phyloP scores from a whole-genome alignment of 2,113 vertebrate genomes.

The Neolamprologus cancellatus region DNA sequence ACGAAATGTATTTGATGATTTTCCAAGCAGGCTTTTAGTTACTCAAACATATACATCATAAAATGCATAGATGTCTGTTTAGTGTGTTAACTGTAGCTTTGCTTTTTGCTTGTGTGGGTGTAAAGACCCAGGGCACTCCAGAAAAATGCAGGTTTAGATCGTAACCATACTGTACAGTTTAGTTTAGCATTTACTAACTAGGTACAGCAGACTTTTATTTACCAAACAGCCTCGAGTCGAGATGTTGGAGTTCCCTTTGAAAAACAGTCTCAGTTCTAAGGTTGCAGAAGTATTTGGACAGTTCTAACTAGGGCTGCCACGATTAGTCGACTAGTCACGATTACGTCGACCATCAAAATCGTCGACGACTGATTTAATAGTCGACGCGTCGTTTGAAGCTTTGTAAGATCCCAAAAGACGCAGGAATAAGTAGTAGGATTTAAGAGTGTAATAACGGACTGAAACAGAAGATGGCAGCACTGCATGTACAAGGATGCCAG shows the following conservation, averaged over 20 bases:
- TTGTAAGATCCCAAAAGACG: fast-evolving
- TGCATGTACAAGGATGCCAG: no score
- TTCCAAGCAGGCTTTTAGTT: neutral
- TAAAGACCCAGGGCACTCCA: neutral
- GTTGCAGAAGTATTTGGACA: neutral
- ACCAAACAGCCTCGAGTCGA: neutral
- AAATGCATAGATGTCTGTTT: neutral
- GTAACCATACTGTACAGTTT: neutral
- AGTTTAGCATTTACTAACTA: neutral
- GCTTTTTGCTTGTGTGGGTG: neutral
- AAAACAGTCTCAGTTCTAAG: fast-evolving
- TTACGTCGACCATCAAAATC: fast-evolving
- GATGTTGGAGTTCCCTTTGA: neutral
- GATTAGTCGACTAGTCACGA: no score
- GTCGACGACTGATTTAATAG: fast-evolving
- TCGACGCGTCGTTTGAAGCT: fast-evolving
- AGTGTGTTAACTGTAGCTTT: neutral
- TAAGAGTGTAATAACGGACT: no score
- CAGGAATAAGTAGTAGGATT: no score
- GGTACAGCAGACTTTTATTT: neutral
- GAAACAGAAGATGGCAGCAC: no score
- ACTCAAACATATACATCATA: fast-evolving
- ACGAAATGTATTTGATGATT: fast-evolving
- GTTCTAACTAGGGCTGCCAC: neutral
- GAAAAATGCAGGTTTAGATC: neutral